A percentile compares a stretch with the other conserved stretches of the same genome.
Conservation (phyloP, 2,113 vertebrate genomes). For the Boleophthalmus pectinirostris region DNA sequence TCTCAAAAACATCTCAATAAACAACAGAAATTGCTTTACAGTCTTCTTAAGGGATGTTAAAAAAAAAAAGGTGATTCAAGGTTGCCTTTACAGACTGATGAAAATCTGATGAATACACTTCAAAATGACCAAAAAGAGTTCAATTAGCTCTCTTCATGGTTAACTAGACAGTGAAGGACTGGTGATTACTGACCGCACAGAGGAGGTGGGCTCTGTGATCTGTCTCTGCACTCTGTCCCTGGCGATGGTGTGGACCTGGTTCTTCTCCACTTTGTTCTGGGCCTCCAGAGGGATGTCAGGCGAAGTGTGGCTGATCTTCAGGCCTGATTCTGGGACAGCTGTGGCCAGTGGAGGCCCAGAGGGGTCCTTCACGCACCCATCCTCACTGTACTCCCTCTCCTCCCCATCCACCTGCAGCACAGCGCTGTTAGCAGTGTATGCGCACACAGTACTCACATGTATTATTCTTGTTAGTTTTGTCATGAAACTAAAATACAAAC, state of each 20-base stretch:
- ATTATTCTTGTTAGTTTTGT: neutral
- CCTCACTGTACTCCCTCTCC: slow-evolving; percentile 89
- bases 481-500: neutral
- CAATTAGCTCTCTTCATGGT: neutral
- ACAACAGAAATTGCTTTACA: neutral
- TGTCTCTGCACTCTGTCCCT: slow-evolving; percentile 88
- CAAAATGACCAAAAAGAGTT: neutral
- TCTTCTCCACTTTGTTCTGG: slow-evolving; percentile 82
- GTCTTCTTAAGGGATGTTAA: too few relatives aligned
- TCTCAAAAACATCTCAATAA: neutral
- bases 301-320: slow-evolving; percentile 98
- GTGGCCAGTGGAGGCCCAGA: slow-evolving; percentile 43
- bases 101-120: neutral
- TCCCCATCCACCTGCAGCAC: slow-evolving; percentile 82
- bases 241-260: slow-evolving; percentile 79
- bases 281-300: slow-evolving; percentile 91
- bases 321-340: slow-evolving; percentile 82
- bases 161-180: neutral
- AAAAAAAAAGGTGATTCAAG: neutral
- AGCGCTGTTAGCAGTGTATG: neutral
- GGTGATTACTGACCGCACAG: slow-evolving; percentile 83
- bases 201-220: slow-evolving; percentile 90
- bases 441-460: neutral
- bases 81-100: neutral
- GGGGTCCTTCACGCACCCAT: slow-evolving; percentile 83